phyloP scores from a whole-genome alignment of 2,888 invertebrate species.

The Pteria penguin region DNA sequence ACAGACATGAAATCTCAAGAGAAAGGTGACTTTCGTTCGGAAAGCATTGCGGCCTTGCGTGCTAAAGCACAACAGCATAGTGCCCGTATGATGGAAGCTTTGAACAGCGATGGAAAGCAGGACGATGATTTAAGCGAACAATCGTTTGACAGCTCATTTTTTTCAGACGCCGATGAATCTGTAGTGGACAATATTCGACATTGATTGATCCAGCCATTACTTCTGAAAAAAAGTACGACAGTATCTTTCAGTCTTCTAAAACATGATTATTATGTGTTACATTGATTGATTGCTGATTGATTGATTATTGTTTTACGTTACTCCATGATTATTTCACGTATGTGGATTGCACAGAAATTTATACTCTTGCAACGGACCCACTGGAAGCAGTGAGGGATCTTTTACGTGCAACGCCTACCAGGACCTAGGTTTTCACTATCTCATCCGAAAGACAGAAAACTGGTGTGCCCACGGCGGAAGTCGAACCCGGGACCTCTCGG shows the following conservation, averaged over 20 bases:
- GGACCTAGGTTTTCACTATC: too few relatives aligned
- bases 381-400: too few relatives aligned
- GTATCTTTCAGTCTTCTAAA: neutral
- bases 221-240: neutral
- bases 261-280: neutral
- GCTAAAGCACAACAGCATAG: conserved; percentile 96
- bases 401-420: too few relatives aligned
- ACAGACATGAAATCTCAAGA: conserved; percentile 61
- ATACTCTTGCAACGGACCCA: too few relatives aligned
- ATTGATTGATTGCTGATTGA: too few relatives aligned
- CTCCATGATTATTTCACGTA: too few relatives aligned
- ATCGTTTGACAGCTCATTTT: conserved; percentile 57
- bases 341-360: neutral
- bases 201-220: neutral
- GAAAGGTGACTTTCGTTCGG: conserved; percentile 85
- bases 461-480: too few relatives aligned
- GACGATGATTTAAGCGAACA: conserved; percentile 38
- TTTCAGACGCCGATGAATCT: conserved; percentile 49
- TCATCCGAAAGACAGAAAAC: too few relatives aligned
- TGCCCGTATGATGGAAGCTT: conserved; percentile 70
- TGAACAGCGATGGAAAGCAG: conserved; percentile 51
- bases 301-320: too few relatives aligned
- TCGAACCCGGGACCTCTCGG: too few relatives aligned
- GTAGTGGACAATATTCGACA: conserved; percentile 34
- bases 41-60: conserved; percentile 95